Evolutionary conservation across 2,797 vertebrate genomes (phyloP).

Genomic region (Amazona ochrocephala): DNA sequence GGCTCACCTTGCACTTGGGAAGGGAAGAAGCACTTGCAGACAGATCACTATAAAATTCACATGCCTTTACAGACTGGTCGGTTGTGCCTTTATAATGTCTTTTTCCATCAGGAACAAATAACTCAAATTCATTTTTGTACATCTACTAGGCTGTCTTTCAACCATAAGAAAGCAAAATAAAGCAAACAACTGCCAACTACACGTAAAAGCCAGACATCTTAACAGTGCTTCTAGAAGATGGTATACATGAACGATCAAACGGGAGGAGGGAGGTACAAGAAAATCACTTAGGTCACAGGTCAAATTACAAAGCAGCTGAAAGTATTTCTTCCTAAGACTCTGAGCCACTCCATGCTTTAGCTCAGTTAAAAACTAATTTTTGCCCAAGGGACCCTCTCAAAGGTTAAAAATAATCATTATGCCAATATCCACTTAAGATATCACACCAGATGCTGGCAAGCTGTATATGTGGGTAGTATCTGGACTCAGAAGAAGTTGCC

Average conservation of each 20-base stretch:
- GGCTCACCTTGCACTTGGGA: neutral
- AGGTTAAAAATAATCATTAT: slow-evolving; percentile 44
- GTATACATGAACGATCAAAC: neutral
- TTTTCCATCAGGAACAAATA: neutral
- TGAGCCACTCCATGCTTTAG: neutral
- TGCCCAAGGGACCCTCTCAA: neutral
- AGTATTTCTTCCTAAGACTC: neutral
- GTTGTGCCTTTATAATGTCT: neutral
- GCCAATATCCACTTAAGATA: slow-evolving; percentile 16
- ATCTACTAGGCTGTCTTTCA: neutral
- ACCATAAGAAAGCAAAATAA: neutral
- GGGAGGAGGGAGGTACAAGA: neutral
- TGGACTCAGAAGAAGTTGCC: neutral
- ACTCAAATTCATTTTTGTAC: neutral
- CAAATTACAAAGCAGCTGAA: neutral
- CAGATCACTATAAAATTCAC: neutral
- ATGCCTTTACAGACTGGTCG: neutral
- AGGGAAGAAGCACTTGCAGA: neutral
- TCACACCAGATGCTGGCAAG: neutral
- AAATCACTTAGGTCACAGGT: neutral
- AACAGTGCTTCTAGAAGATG: neutral
- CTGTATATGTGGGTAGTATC: neutral
- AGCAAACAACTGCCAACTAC: neutral
- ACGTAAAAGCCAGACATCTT: neutral
- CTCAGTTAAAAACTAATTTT: neutral